phyloP scores from a whole-genome alignment of 2,113 vertebrate genomes.

The Gobius niger region DNA sequence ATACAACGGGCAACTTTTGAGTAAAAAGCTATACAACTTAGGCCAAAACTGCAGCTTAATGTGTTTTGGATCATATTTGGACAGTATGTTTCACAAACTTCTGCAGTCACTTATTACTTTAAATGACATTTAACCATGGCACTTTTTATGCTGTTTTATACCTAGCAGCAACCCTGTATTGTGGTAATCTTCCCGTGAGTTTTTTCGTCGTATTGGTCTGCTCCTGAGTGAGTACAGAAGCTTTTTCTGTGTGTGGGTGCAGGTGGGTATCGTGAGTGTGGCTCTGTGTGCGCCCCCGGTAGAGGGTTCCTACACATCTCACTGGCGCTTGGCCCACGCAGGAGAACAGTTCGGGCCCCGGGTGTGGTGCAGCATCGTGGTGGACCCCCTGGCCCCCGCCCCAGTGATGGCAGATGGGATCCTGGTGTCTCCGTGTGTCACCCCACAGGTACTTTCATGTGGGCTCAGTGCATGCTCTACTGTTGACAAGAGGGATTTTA shows the following conservation, averaged over 20 bases:
- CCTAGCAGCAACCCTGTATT: too few species aligned
- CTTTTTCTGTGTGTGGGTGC: neutral
- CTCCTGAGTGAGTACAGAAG: too few species aligned
- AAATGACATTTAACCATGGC: too few species aligned
- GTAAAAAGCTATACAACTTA: too few species aligned
- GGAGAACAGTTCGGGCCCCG: slow-evolving; percentile 95
- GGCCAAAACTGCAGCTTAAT: too few species aligned
- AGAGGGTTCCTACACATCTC: slow-evolving; percentile 95
- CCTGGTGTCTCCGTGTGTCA: slow-evolving; percentile 70
- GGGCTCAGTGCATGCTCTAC: neutral
- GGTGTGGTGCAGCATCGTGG: slow-evolving; percentile 97
- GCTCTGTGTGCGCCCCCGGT: slow-evolving; percentile 86
- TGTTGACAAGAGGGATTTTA: neutral
- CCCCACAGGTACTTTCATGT: slow-evolving; percentile 76
- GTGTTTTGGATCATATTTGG: too few species aligned
- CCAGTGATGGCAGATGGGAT: slow-evolving; percentile 69
- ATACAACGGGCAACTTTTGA: too few species aligned
- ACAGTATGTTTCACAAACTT: too few species aligned
- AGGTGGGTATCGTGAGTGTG: slow-evolving; percentile 91
- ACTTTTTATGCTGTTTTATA: too few species aligned
- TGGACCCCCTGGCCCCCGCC: slow-evolving; percentile 81
- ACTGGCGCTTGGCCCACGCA: slow-evolving; percentile 93
- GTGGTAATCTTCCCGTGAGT: too few species aligned
- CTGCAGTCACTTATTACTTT: too few species aligned
- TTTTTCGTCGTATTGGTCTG: too few species aligned